A percentile compares a stretch with the other conserved stretches of the same genome.
Evolutionary conservation across 2,888 invertebrate genomes (phyloP).

Genomic region (Heteropelma amictum): DNA sequence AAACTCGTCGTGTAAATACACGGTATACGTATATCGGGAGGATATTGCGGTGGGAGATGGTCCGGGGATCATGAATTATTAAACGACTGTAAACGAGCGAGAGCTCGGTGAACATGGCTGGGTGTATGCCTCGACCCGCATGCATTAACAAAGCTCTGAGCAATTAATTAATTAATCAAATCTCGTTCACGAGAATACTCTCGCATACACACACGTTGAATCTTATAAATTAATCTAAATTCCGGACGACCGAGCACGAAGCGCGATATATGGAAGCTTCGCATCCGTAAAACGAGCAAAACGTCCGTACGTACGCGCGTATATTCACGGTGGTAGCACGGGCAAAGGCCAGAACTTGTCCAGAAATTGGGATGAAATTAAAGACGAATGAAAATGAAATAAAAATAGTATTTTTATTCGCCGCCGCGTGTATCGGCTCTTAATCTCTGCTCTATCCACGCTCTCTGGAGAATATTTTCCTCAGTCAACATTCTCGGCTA

Average conservation of each 20-base stretch:
- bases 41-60: slow-evolving; percentile 20
- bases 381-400: too few species aligned
- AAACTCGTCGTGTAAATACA: slow-evolving; percentile 30
- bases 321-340: too few species aligned
- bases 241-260: slow-evolving; percentile 22
- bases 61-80: slow-evolving; percentile 47
- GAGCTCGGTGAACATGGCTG: neutral
- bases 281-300: neutral
- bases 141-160: slow-evolving; percentile 10
- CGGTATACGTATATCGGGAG: slow-evolving; percentile 7
- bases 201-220: neutral
- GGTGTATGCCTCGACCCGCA: neutral
- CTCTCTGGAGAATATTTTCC: slow-evolving; percentile 42
- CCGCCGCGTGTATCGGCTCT: too few species aligned
- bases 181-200: neutral
- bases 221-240: slow-evolving; percentile 23
- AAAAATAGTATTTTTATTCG: too few species aligned
- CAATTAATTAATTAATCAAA: slow-evolving; percentile 36
- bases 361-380: too few species aligned
- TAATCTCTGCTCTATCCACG: slow-evolving; percentile 25
- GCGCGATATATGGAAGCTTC: neutral
- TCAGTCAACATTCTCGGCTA: neutral
- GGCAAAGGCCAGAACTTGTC: too few species aligned
- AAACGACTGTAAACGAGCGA: slow-evolving; percentile 43
- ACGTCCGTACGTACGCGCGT: too few species aligned